Conservation (phyloP, 2,113 vertebrate genomes). For the Neoarius graeffei region DNA sequence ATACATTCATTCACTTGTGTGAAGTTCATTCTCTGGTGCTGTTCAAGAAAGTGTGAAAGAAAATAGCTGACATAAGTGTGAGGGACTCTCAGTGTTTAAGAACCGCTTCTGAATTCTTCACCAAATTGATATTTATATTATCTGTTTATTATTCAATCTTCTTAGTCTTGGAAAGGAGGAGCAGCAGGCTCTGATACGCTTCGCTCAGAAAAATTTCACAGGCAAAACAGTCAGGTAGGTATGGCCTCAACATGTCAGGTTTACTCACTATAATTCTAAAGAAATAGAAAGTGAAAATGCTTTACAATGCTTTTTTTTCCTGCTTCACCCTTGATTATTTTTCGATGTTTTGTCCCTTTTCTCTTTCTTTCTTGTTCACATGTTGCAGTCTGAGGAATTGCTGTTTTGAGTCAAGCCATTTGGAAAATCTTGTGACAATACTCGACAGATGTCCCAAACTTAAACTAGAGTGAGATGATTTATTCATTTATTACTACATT, state of each 20-base stretch:
- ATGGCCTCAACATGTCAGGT: background rate
- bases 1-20: conserved; percentile 9
- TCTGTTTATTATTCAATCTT: background rate
- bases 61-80: background rate
- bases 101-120: background rate
- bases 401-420: conserved; percentile 65
- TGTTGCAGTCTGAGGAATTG: conserved; percentile 74
- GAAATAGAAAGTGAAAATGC: conserved; percentile 42
- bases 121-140: background rate
- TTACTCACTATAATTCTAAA: background rate
- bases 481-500: background rate
- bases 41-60: background rate
- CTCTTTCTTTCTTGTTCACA: background rate
- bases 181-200: conserved; percentile 69
- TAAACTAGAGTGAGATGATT: conserved; percentile 72
- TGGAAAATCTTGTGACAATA: conserved; percentile 67
- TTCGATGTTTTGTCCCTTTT: background rate
- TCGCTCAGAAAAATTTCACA: conserved; percentile 57
- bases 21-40: background rate
- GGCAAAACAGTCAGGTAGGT: conserved; percentile 78
- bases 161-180: conserved; percentile 74
- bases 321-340: background rate
- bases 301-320: background rate
- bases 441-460: conserved; percentile 66
- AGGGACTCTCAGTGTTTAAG: background rate